Conservation (phyloP, 1,140 invertebrate species). For the Nasonia longicornis region DNA sequence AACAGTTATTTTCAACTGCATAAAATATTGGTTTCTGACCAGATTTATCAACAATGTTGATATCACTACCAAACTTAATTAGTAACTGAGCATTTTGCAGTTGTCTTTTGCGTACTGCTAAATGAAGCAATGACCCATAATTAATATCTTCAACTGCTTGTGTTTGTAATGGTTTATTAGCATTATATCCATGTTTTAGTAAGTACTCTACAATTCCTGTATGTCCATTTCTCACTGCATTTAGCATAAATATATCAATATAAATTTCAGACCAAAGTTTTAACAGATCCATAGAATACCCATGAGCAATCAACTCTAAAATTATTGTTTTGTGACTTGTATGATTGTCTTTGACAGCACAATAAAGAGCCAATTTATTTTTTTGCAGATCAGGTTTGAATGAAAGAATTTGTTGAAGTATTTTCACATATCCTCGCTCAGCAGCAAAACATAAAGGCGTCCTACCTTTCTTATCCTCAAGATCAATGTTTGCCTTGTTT, state of each 20-base stretch:
- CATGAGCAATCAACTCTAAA: background rate
- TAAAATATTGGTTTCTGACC: conserved; percentile 4
- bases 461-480: background rate
- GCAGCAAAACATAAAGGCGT: conserved; percentile 15
- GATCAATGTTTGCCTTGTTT: conserved; percentile 10
- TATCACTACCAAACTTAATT: background rate
- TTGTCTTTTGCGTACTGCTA: background rate
- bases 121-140: background rate
- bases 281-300: conserved; percentile 8
- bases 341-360: background rate
- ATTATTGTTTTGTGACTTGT: background rate
- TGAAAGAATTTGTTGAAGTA: background rate
- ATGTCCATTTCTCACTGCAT: conserved; percentile 11
- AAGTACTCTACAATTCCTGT: background rate
- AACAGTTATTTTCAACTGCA: background rate
- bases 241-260: background rate
- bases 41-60: background rate
- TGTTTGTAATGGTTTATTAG: background rate
- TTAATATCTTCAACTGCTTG: background rate
- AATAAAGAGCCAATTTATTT: conserved; percentile 18
- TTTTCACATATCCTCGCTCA: background rate
- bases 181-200: conserved; percentile 3
- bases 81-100: background rate
- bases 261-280: background rate
- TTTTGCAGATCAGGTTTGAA: background rate